A percentile compares a stretch with the other conserved stretches of the same genome.
Evolutionary conservation across 2,113 vertebrate genomes (phyloP).

Genomic region (Chauna torquata): DNA sequence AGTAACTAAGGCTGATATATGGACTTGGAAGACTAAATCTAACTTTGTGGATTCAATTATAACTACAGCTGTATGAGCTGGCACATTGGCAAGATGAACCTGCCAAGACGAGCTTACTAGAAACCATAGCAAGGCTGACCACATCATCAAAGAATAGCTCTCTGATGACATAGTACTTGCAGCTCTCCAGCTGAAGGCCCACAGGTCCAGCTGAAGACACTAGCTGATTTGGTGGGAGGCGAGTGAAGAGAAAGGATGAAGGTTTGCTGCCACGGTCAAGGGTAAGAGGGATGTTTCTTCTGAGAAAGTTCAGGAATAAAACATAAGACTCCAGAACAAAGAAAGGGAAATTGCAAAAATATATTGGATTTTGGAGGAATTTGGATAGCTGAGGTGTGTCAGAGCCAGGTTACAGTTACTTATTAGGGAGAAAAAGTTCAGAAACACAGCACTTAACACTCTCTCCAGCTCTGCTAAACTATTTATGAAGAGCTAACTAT

Average conservation of each 20-base stretch:
- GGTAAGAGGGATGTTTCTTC: slow-evolving; percentile 37
- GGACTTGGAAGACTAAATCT: slow-evolving; percentile 61
- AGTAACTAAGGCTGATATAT: slow-evolving; percentile 60
- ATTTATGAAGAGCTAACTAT: slow-evolving; percentile 55
- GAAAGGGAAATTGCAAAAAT: slow-evolving; percentile 61
- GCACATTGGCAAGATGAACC: slow-evolving; percentile 45
- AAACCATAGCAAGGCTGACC: slow-evolving; percentile 35
- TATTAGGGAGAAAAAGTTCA: slow-evolving; percentile 35
- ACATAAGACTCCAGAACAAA: slow-evolving; percentile 17
- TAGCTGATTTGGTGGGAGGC: not conserved
- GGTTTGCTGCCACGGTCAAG: slow-evolving; percentile 16
- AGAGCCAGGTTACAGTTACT: slow-evolving; percentile 2
- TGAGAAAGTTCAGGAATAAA: slow-evolving; percentile 41
- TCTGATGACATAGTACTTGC: slow-evolving; percentile 43
- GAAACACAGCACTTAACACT: slow-evolving; percentile 25
- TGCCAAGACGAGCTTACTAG: slow-evolving; percentile 63
- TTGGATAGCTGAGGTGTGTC: slow-evolving; percentile 24
- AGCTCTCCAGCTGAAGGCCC: slow-evolving; percentile 4
- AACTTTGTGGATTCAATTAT: slow-evolving; percentile 72
- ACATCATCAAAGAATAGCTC: slow-evolving; percentile 60
- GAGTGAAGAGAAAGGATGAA: not conserved
- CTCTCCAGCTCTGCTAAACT: slow-evolving; percentile 44
- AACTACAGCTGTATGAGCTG: slow-evolving; percentile 72
- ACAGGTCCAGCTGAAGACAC: not conserved
- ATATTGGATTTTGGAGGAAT: slow-evolving; percentile 42